Percentiles rank a stretch among this genome's conserved stretches.
Conservation (phyloP, 2,113 vertebrate species). For the Siniperca chuatsi region DNA sequence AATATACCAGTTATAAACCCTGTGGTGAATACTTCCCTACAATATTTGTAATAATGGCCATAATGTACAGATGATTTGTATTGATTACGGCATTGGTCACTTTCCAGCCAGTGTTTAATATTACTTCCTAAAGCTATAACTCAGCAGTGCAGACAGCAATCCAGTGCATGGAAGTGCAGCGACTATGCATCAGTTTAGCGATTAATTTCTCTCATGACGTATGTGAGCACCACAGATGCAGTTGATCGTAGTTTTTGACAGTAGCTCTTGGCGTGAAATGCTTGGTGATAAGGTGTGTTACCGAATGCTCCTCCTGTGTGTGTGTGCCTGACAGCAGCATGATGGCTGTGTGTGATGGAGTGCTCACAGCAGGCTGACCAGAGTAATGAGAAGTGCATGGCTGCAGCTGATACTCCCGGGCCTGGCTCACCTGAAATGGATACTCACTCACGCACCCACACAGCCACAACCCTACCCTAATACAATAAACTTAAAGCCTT, state of each 20-base stretch:
- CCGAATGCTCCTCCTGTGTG: slow-evolving; percentile 11
- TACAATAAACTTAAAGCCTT: slow-evolving; percentile 63
- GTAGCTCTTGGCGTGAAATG: slow-evolving; percentile 4
- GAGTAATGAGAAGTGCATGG: slow-evolving; percentile 72
- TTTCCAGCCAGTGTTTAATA: slow-evolving; percentile 38
- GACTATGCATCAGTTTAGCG: slow-evolving; percentile 40
- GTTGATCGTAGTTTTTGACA: slow-evolving; percentile 44
- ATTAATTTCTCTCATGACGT: slow-evolving; percentile 48
- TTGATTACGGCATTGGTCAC: slow-evolving; percentile 3
- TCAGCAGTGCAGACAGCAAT: slow-evolving; percentile 20
- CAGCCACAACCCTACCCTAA: slow-evolving; percentile 40
- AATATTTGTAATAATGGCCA: slow-evolving; percentile 1
- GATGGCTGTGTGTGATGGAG: slow-evolving; percentile 70
- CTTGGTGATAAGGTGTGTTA: slow-evolving; percentile 48
- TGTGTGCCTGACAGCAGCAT: slow-evolving; percentile 56
- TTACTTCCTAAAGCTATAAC: slow-evolving; percentile 37
- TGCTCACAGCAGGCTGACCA: slow-evolving; percentile 70
- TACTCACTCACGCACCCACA: slow-evolving; percentile 34
- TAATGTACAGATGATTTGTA: slow-evolving; percentile 25
- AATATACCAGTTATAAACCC: slow-evolving; percentile 7
- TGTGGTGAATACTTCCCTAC: slow-evolving; percentile 18
- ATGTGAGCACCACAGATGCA: slow-evolving; percentile 30
- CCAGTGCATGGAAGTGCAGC: slow-evolving; percentile 28
- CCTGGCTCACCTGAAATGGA: slow-evolving; percentile 62
- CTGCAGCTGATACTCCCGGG: slow-evolving; percentile 61